phyloP scores from a whole-genome alignment of 2,797 vertebrate genomes.

The Hoplostethus mediterraneus region DNA sequence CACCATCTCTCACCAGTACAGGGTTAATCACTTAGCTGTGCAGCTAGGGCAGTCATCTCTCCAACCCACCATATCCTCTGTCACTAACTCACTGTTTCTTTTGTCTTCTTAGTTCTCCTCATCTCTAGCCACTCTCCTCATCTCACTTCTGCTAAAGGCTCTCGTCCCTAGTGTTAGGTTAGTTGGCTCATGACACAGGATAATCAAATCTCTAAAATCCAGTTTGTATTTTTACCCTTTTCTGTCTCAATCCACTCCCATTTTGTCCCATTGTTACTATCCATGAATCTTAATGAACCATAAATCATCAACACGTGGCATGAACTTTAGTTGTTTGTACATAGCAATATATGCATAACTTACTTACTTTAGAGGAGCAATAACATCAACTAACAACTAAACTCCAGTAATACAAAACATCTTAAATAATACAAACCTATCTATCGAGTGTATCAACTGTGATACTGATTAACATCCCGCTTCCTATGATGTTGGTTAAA shows the following conservation, averaged over 20 bases:
- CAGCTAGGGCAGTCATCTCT: conserved; percentile 31
- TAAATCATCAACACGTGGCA: not conserved
- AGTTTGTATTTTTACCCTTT: not conserved
- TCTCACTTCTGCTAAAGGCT: conserved; percentile 20
- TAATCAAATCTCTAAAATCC: not conserved
- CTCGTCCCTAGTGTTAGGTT: not conserved
- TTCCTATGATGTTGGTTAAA: too few species aligned
- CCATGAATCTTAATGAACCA: not conserved
- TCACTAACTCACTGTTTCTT: conserved; percentile 1
- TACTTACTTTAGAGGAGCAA: too few species aligned
- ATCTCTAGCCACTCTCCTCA: not conserved
- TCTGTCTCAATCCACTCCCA: not conserved
- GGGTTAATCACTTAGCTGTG: conserved; percentile 67
- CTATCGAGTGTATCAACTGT: too few species aligned
- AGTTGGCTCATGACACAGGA: not conserved
- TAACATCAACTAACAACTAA: too few species aligned
- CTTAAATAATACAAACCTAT: too few species aligned
- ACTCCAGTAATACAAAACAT: too few species aligned
- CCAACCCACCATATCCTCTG: conserved; percentile 16
- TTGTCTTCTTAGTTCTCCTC: not conserved
- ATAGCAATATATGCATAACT: too few species aligned
- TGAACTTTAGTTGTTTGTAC: too few species aligned
- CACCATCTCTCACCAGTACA: conserved; percentile 48
- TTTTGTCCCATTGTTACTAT: not conserved
- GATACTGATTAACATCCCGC: too few species aligned